These are phyloP conservation scores for Pachydiplax longipennis DNA, from an alignment of 2,888 invertebrate genomes.

Conservation along the genomic window DNA sequence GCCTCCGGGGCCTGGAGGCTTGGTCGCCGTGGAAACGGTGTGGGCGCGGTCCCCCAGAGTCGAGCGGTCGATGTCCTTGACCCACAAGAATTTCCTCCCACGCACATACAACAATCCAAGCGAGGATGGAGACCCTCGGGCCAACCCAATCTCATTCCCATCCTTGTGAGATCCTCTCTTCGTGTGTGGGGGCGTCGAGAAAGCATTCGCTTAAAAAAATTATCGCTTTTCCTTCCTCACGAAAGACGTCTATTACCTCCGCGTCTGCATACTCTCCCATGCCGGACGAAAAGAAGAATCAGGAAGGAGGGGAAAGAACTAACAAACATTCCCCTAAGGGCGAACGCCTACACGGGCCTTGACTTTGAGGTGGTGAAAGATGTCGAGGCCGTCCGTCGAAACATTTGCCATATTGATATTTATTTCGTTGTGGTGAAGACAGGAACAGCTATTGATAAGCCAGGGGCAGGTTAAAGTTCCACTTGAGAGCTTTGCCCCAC, in stretches of 20 bases:
- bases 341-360: background rate
- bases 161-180: slow-evolving; percentile 14
- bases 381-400: background rate
- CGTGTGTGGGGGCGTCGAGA: slow-evolving; percentile 48
- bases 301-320: background rate
- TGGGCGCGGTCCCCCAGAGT: slow-evolving; percentile 18
- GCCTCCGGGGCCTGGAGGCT: background rate
- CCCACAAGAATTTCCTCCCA: slow-evolving; percentile 40
- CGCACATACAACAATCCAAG: background rate
- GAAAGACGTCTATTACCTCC: slow-evolving; percentile 55
- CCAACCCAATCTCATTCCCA: slow-evolving; percentile 53
- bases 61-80: slow-evolving; percentile 37
- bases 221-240: slow-evolving; percentile 51
- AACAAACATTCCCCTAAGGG: background rate
- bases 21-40: background rate
- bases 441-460: background rate
- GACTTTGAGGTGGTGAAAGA: slow-evolving; percentile 1
- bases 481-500: background rate
- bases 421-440: background rate
- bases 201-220: slow-evolving; percentile 53
- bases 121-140: slow-evolving; percentile 53
- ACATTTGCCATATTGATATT: background rate
- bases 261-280: background rate
- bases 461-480: background rate
- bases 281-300: background rate